Base-by-base conservation (phyloP, 2,113 vertebrate species). In the Origma solitaria region DNA sequence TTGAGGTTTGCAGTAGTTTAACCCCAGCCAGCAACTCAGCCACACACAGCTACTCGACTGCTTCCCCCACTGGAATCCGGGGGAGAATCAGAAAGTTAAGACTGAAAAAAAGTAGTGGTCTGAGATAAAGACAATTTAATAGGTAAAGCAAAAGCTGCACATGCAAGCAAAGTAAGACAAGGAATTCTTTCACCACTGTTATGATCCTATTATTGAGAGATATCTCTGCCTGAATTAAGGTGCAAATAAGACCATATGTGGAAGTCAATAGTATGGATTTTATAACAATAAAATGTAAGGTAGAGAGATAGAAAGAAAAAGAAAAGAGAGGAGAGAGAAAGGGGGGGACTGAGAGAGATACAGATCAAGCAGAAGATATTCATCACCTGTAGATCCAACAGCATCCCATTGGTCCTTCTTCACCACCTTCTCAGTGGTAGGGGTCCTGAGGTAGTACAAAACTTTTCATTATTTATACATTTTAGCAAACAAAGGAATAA, bases 351-450 rank as follows among this genome's bases (percentile, higher is more conserved):
- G 18, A 33, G 31, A 33, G 7, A 56, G 18, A 66, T 19, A 30
- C 2, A 60, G 24, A 68, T 40, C 7, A 18, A 47, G 25, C 11
- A 61, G 53, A 60, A n/a, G 13, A 15, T 24, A 58, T 20, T 40
- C 20, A 40, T 3, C 24, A 15, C 11, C 16, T 3, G 1, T 22
- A 24, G 21, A 53, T 68, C 33, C n/a, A 68, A 20, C 1, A 51
- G 11, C 8, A 21, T 40, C 15, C 24, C 1, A 0, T 0, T 75
- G 28, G 11, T 68, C 30, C 51, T 61, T 53, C 45, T n/a, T 60
- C 24, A 40, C 9, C 11, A 15, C 10, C 11, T 68, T 75, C 47
- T 47, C 30, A n/a, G 11, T 10, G 5, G 3, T 47, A 11, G 28
- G 4, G 6, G 2, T 47, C 20, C 9, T 10, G n/a, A 68, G 16